Base-by-base conservation (phyloP, 2,888 invertebrate genomes). In the Acleris cristana region DNA sequence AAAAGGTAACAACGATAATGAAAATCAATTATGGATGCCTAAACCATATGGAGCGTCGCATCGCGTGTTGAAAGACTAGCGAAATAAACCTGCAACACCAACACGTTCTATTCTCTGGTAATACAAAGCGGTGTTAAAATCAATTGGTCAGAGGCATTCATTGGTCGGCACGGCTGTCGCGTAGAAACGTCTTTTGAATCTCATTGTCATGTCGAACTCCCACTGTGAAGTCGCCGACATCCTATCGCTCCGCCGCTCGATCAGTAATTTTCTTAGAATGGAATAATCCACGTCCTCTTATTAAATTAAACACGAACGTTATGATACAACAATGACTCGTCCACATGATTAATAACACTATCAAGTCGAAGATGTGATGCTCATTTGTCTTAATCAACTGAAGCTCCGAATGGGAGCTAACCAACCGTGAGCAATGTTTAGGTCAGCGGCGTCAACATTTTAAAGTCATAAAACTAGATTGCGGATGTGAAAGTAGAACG, bases 391-490 rank as follows among this genome's bases (percentile, higher is more conserved):
- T 75, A 73, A 76, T 77, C 69, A 76, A 69, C 69, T 54, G 55
- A 55, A 64, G 58, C 40, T 62, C 6, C 8, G 55, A 54, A 52
- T 51, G 64, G 40, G 62, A 82, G 82, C 81, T 79, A 82, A 81
- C 76, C 34, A 34, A 34, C 78, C 77, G 77, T 80, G 82, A 85
- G 68, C 69, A 72, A 65, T 68, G 77, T 74, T 84, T 80, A 82
- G 84, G 84, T 83, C 84, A 82, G 80, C 79, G 79, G 77, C 76
- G 80, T 81, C 80, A 84, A 87, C 81, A 83, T 89, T 89, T 90
- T 86, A 88, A 90, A 91, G 89, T 86, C 88, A 89, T 90, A 90
- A 91, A 89, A 91, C 84, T 89, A 88, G 85, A 90, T 89, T 88
- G 87, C 88, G 88, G 86, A 88, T 88, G 85, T 88, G 87, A 91